Evolutionary conservation across 2,888 invertebrate species (phyloP), one percentile per base, ranked within the genome.

Genomic region (Magallana nippona): DNA sequence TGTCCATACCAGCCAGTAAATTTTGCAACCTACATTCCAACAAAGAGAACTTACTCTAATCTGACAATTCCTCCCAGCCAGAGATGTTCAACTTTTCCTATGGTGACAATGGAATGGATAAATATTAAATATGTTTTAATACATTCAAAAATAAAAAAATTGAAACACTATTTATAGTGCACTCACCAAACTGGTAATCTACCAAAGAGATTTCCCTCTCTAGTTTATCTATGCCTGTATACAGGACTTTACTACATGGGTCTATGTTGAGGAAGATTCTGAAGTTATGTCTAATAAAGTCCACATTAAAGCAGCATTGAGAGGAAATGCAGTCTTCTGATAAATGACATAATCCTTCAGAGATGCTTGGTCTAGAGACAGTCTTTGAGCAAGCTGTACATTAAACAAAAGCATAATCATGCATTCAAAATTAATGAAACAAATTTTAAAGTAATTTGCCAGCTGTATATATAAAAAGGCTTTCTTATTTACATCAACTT

Each of bases 221-320:
- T 44, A 84, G 79, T 13, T 84, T 83, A 27, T 84, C 86, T 11
- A 86, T 86, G n/a, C 86, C 86, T 22, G 83, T 17, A 77, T 32
- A 60, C 22, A 86, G 55, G 5, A 78, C 78, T 22, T 79, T 55
- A 32, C 13, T 82, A 83, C 86, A 86, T 1, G 84, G 84, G 44
- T 86, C 86, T 56, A 86, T 79, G 10, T 83, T 79, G 3, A 86
- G n/a, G 55, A 55, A 86, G 2, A 83, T 83, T n/a, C 80, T 79
- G 55, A 86, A 86, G 1, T 78, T 79, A 19, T 82, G 63, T 8
- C 60, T 57, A 0, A 86, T 58, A 10, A 82, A 58, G 19, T 83
- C 81, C 0, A 84, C 78, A 8, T 81, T 32, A 13, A 79, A 81
- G n/a, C 86, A 86, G 17, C 86, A 86, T 15, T 86, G 84, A 3